Base-by-base conservation (phyloP, 2,113 vertebrate genomes). In the Sebastes schlegelii region DNA sequence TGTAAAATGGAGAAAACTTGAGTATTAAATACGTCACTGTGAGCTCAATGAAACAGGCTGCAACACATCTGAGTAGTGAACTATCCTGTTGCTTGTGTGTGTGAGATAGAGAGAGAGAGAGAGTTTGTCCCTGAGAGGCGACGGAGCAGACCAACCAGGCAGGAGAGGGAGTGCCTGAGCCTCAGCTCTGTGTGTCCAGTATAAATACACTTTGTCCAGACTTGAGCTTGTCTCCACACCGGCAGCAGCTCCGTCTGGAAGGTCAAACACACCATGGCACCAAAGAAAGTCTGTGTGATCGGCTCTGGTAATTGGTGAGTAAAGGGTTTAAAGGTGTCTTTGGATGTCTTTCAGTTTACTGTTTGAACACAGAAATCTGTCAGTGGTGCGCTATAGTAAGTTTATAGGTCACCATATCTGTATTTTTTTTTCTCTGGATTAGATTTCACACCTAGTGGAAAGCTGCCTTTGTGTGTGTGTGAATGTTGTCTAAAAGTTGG, bases 221-320 rank as follows among this genome's bases (percentile, higher is more conserved):
- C 43, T 43, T 74, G 6, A 40, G 75, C 2, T 0, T 0, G 58
- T 85, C 68, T 67, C 63, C 49, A 3, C 86, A 61, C 65, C 82
- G 1, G 80, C 73, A 83, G 85, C 88, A 74, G 65, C 80, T 77
- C 74, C 8, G 34, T 26, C 73, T 81, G 83, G 63, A 73, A 71
- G 71, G 40, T 80, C 82, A 67, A 61, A 83, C 77, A 74, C 76
- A 69, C 4, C 57, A 95, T 95, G 94, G 89, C 92, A 92, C 92
- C 92, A 0, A 96, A 96, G 94, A 98, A 96, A 90, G 92, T 98
- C 75, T 99, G 98, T 92, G 86, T 99, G 91, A 91, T 99, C 74
- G 98, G 98, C 92, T 99, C 98, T 0, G 98, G 98, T 75, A 99
- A 99, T 95, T 99, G 98, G 98, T 99, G 92, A 96, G 97, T 82